Base-by-base conservation (phyloP, 2,888 invertebrate species). In the Heliconius cydno region DNA sequence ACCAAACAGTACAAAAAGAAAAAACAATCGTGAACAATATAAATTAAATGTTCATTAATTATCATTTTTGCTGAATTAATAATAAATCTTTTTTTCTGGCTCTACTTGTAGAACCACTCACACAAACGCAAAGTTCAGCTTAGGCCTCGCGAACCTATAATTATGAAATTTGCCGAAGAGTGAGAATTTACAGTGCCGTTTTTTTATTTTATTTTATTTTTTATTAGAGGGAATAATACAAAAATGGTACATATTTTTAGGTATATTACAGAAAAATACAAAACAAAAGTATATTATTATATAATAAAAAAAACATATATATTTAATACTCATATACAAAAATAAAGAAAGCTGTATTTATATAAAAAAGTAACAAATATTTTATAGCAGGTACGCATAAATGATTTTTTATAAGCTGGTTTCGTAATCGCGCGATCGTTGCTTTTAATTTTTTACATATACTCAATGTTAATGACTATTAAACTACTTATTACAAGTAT, bases 271-370 rank as follows among this genome's bases (percentile, higher is more conserved):
- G 52, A 22, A 52, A 19, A 52, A 19, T 52, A 22, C 19, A 52
- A 19, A 7, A 52, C 19, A 52, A 7, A 52, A 52, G 19, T 7
- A 60, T n/a, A 38, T n/a, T 12, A 68, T 38, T 68, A 68, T n/a
- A n/a, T 4, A 41, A 68, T 13, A 68, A 38, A 41, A 38, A 41
- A 67, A 13, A 9, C 22, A 2, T 34, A 41, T 41, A 68, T 7
- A 7, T 68, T 68, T 41, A 68, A n/a, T 38, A 68, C 13, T 63
- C 7, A n/a, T 19, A 67, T 19, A 67, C 7, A 67, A 68, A 68
- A 68, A n/a, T 41, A 25, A 68, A 41, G 68, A 68, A 68, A 68
- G 68, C 12, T n/a, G n/a, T n/a, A 41, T 68, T n/a, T 41, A 25
- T 68, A 22, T n/a, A n/a, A n/a, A 68, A 34, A 68, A 68, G n/a